A percentile compares a stretch with the other conserved stretches of the same genome.
Evolutionary conservation across 2,888 invertebrate genomes (phyloP).

Genomic region (Himalopsyche anomala): DNA sequence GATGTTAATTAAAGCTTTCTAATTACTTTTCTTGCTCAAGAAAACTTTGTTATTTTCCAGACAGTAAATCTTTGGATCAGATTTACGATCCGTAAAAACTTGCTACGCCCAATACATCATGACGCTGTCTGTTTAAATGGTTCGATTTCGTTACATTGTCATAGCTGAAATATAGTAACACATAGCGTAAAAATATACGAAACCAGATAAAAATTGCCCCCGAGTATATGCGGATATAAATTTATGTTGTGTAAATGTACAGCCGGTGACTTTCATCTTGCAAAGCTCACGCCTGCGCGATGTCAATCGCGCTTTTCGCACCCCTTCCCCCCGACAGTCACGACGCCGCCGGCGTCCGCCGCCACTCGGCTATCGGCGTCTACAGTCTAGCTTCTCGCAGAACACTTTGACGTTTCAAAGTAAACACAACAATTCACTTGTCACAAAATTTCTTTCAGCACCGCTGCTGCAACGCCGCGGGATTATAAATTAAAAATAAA

Average conservation of each 20-base stretch:
- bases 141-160: neutral
- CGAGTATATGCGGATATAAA: neutral
- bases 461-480: slow-evolving; percentile 1
- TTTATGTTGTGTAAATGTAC: neutral
- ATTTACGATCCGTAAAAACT: neutral
- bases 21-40: neutral
- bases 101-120: neutral
- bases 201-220: too few species aligned
- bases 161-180: neutral
- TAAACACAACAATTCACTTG: slow-evolving; percentile 65
- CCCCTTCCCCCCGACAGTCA: slow-evolving; percentile 69
- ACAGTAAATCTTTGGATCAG: neutral
- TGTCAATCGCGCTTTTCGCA: slow-evolving; percentile 43
- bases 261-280: neutral
- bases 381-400: slow-evolving; percentile 66
- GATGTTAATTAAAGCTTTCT: neutral
- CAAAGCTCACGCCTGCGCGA: slow-evolving; percentile 28
- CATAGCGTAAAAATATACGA: neutral
- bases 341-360: slow-evolving; percentile 73
- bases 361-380: slow-evolving; percentile 68
- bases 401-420: slow-evolving; percentile 73
- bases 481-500: slow-evolving; percentile 38
- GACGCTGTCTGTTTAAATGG: neutral
- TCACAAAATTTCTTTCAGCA: neutral
- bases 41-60: slow-evolving; percentile 1